These are phyloP conservation scores for Apotomis betuletana DNA, from an alignment of 2,888 invertebrate species.

Conservation along the genomic window DNA sequence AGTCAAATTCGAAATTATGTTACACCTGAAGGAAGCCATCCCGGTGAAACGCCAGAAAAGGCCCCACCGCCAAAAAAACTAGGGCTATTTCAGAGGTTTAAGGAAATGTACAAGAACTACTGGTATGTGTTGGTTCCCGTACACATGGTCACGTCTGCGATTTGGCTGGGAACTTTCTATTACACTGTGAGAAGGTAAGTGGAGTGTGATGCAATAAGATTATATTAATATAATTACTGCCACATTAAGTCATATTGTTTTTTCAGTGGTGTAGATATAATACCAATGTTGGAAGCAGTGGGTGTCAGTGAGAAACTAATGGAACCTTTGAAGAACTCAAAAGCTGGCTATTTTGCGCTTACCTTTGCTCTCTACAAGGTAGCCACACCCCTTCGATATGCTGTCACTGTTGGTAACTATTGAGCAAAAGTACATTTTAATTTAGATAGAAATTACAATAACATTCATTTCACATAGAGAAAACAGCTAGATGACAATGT, in stretches of 20 bases:
- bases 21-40: slow-evolving; percentile 49
- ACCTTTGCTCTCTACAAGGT: slow-evolving; percentile 97
- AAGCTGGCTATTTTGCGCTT: slow-evolving; percentile 94
- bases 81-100: slow-evolving; percentile 91
- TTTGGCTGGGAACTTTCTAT: slow-evolving; percentile 96
- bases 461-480: no score
- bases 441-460: neutral
- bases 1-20: slow-evolving; percentile 54
- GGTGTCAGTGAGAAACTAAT: slow-evolving; percentile 91
- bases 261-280: slow-evolving; percentile 95
- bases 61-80: slow-evolving; percentile 68
- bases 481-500: no score
- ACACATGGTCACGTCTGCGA: slow-evolving; percentile 92
- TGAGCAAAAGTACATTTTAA: neutral
- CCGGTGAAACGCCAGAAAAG: slow-evolving; percentile 48
- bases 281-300: slow-evolving; percentile 88
- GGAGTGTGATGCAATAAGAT: slow-evolving; percentile 22
- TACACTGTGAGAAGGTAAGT: slow-evolving; percentile 91
- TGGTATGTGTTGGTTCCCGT: slow-evolving; percentile 98
- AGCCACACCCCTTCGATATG: slow-evolving; percentile 94
- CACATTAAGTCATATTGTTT: neutral
- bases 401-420: slow-evolving; percentile 92
- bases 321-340: slow-evolving; percentile 89
- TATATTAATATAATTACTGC: neutral
- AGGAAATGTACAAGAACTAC: slow-evolving; percentile 96